Conservation (phyloP, 2,113 vertebrate species). For the Phylloscopus whistleri region DNA sequence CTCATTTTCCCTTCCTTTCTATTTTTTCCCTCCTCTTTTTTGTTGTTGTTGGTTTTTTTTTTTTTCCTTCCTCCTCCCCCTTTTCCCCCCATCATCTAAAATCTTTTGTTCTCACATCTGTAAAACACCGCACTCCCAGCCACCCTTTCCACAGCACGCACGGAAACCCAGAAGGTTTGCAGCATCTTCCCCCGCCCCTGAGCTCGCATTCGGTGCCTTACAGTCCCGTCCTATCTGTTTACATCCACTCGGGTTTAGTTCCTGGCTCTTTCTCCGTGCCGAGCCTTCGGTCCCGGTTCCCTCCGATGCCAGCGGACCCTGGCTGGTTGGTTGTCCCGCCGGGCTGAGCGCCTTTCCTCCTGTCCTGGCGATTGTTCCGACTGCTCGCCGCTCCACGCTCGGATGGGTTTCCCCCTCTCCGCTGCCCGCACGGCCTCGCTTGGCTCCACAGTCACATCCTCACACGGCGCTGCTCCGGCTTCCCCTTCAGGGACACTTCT, state of each 20-base stretch:
- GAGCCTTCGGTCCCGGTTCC: background rate
- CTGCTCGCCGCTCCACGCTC: background rate
- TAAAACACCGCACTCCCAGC: background rate
- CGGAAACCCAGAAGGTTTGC: background rate
- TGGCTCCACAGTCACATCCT: background rate
- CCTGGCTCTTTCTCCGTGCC: background rate
- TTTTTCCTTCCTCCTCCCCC: fast-evolving
- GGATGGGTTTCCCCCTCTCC: background rate
- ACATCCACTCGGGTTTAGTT: background rate
- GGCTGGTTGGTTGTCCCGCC: background rate
- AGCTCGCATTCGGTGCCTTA: background rate
- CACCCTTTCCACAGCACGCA: background rate
- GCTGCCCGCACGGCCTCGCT: background rate
- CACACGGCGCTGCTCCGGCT: background rate
- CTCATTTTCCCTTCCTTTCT: too few relatives aligned
- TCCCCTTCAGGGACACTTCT: background rate
- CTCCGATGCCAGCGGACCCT: background rate
- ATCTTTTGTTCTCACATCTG: background rate
- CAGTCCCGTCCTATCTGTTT: background rate
- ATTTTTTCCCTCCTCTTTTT: fast-evolving
- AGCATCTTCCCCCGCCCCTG: background rate
- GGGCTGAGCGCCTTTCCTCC: background rate
- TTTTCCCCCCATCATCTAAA: background rate
- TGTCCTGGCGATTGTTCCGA: background rate
- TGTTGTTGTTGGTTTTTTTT: too few relatives aligned